Percentiles rank a stretch among this genome's conserved stretches.
Conservation (phyloP, 1,140 invertebrate species). For the Physella acuta region DNA sequence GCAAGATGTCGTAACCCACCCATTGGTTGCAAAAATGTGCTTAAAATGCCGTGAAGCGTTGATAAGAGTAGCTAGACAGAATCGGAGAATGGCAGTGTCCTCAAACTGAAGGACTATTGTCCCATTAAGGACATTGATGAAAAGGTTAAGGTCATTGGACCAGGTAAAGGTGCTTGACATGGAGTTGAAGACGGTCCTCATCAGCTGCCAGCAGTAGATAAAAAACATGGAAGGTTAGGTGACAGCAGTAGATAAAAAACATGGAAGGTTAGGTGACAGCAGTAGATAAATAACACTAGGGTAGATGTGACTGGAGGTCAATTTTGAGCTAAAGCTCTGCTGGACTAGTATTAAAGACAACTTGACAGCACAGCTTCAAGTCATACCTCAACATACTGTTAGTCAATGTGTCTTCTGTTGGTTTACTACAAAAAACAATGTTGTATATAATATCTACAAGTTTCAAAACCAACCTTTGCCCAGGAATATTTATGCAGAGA, state of each 20-base stretch:
- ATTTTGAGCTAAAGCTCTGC: no score
- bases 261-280: no score
- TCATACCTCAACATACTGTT: no score
- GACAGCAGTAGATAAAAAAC: no score
- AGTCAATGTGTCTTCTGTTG: no score
- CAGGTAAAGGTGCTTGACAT: constrained; percentile 98
- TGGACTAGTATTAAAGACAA: no score
- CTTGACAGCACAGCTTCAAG: no score
- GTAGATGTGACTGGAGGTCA: no score
- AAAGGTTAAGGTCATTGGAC: constrained; percentile 94
- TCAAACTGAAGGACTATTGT: constrained; percentile 95
- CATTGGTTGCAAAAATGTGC: constrained; percentile 97
- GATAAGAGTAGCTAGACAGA: constrained; percentile 94
- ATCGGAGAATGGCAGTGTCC: constrained; percentile 90
- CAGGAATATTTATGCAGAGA: constrained; percentile 98
- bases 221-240: no score
- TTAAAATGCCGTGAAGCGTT: constrained; percentile 98
- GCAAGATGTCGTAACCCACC: constrained; percentile 63
- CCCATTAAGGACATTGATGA: constrained; percentile 96
- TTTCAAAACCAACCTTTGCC: constrained; percentile 73
- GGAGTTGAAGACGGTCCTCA: constrained; percentile 95
- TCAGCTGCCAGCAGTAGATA: constrained; percentile 67
- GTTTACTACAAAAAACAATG: no score
- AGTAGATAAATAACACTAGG: no score
- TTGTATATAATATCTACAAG: no score